Percentiles rank a stretch among this genome's conserved stretches.
Evolutionary conservation across 2,113 vertebrate species (phyloP).

Genomic region (Synodontis membranacea): DNA sequence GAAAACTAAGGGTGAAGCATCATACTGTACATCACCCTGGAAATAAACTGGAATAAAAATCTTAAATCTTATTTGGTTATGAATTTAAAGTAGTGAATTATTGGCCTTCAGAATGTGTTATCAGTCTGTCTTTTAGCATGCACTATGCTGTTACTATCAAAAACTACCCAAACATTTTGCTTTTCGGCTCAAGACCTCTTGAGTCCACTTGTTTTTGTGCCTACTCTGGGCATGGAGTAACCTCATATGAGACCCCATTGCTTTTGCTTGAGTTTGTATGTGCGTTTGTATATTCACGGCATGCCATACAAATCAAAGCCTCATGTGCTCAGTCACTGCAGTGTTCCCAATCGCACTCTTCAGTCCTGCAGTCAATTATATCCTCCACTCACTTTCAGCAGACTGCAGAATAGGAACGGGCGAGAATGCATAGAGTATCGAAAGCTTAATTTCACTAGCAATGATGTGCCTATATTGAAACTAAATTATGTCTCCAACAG

Average conservation of each 20-base stretch:
- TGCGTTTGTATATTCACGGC: slow-evolving; percentile 14
- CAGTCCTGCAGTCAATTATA: slow-evolving; percentile 52
- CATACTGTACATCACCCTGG: too few species aligned
- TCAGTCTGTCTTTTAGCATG: neutral
- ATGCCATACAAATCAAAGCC: slow-evolving; percentile 51
- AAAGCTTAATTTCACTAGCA: slow-evolving; percentile 60
- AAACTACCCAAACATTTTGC: neutral
- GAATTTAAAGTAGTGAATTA: neutral
- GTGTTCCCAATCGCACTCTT: slow-evolving; percentile 42
- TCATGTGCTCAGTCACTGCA: slow-evolving; percentile 35
- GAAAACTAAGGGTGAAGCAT: neutral
- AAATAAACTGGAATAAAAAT: too few species aligned
- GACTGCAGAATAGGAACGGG: slow-evolving; percentile 20
- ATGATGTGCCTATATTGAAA: slow-evolving; percentile 60
- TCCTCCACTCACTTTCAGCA: slow-evolving; percentile 27
- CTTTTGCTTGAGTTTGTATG: neutral
- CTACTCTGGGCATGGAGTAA: slow-evolving; percentile 26
- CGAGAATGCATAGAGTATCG: slow-evolving; percentile 17
- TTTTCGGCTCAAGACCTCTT: slow-evolving; percentile 10
- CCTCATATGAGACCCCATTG: slow-evolving; percentile 3
- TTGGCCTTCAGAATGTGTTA: neutral
- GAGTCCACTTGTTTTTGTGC: slow-evolving; percentile 10
- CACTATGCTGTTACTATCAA: neutral
- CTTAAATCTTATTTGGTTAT: neutral
- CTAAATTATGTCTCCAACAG: slow-evolving; percentile 64